Evolutionary conservation across 1,140 invertebrate species (phyloP).

Genomic region (Lineus longissimus): DNA sequence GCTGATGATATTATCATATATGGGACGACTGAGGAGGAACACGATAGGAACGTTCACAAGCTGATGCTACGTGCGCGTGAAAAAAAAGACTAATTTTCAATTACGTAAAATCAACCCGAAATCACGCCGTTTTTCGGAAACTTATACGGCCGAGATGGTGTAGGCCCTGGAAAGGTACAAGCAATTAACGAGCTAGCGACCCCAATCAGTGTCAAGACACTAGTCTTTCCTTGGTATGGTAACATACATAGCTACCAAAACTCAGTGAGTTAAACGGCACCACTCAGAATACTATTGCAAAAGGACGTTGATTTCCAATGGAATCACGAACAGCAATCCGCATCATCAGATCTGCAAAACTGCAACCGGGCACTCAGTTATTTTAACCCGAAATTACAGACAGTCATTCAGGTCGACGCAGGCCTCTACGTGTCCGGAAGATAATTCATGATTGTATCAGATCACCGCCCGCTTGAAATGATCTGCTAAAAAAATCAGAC

Average conservation of each 20-base stretch:
- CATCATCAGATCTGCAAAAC: constrained; percentile 17
- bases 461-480: constrained; percentile 23
- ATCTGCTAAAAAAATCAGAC: constrained; percentile 21
- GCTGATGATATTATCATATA: constrained; percentile 49
- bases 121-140: constrained; percentile 51
- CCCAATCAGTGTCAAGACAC: constrained; percentile 31
- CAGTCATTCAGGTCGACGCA: constrained; percentile 29
- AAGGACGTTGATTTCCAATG: constrained; percentile 14
- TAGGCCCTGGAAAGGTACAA: constrained; percentile 44
- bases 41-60: constrained; percentile 23
- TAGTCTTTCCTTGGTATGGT: constrained; percentile 26
- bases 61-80: constrained; percentile 18
- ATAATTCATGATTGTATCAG: constrained; percentile 15
- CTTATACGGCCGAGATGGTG: constrained; percentile 33
- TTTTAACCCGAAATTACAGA: constrained; percentile 24
- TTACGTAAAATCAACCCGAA: constrained; percentile 17
- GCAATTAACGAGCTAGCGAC: constrained; percentile 32
- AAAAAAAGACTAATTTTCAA: constrained; percentile 25
- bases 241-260: constrained; percentile 16
- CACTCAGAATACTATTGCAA: constrained; percentile 20
- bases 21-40: constrained; percentile 24
- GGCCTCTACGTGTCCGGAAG: constrained; percentile 34
- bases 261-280: background rate
- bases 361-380: constrained; percentile 28
- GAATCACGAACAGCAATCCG: background rate